Evolutionary conservation across 2,797 vertebrate species (phyloP), one percentile per base, ranked within the genome.

Genomic region (Acropternis orthonyx): DNA sequence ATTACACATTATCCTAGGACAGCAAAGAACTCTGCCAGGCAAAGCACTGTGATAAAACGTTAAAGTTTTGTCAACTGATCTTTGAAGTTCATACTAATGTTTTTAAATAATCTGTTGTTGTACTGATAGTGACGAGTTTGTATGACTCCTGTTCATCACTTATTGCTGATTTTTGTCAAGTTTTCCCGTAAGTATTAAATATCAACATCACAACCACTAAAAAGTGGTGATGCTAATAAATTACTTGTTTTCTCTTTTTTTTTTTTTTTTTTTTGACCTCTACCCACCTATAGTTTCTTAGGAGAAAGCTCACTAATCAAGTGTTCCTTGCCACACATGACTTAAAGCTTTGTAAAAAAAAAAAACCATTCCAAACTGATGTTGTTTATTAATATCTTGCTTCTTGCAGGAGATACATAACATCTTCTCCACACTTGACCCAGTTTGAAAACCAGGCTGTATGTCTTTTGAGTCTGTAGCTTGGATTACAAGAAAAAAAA

Each of bases 401-500:
- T 94, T 85, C 71, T 88, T 91, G 59, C 61, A 36, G 23, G 56
- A 68, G 51, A 88, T 92, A 72, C 17, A 34, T 94, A 85, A 72
- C 75, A 51, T 96, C 85, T 96, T 97, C 83, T 86, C 81, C 77
- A 94, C 61, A 81, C 92, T 96, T 97, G 96, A 96, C 95, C 91
- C 91, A 97, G 90, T 97, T 97, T 96, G 85, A 51, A 85, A 89
- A 88, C 68, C 65, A 88, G 41, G 58, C 76, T 92, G 8, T 37
- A 19, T 41, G 37, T 93, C 92, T 95, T 96, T 82, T 74, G 89
- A 96, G 96, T 94, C 96, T 97, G 94, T 94, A 89, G 86, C 77
- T 93, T 95, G 92, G 96, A 95, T 95, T 97, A 95, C 63, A 95
- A 88, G 88, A 95, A 94, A 93, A 97, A 97, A 97, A 95, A 86